These are phyloP conservation scores for Sanderia malayensis DNA, from an alignment of 30 jellyfish, hydroid and myxozoan species.

Conservation along the genomic window DNA sequence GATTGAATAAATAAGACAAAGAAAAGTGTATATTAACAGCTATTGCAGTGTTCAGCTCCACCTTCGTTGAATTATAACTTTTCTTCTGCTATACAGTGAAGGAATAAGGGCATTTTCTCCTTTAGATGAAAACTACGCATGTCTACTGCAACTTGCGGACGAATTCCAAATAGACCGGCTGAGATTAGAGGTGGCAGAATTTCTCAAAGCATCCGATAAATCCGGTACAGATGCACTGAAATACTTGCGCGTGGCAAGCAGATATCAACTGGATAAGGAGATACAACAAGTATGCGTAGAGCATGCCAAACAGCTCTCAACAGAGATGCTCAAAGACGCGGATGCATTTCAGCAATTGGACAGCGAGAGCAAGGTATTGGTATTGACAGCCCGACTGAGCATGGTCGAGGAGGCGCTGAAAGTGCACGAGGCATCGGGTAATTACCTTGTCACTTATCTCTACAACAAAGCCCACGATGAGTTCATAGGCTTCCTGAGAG, in stretches of 20 bases:
- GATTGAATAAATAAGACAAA: no score
- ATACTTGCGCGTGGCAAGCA: conserved; percentile 20
- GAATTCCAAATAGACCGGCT: conserved; percentile 62
- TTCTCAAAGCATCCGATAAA: conserved; percentile 32
- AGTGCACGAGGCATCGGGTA: neutral
- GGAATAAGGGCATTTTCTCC: no score
- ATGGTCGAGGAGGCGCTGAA: conserved; percentile 5
- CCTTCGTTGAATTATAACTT: no score
- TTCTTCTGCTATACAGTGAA: no score
- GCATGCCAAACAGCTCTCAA: conserved; percentile 11
- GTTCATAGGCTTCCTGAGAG: conserved; percentile 11
- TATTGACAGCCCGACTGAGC: conserved; percentile 24
- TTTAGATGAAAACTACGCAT: conserved; percentile 33
- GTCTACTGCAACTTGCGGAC: conserved; percentile 45
- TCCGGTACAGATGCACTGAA: conserved; percentile 35
- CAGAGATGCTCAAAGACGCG: conserved; percentile 4
- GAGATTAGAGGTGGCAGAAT: conserved; percentile 13
- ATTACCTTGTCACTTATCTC: conserved; percentile 23
- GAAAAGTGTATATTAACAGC: no score
- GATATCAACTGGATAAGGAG: conserved; percentile 15
- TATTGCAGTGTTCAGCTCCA: no score
- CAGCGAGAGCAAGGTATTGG: conserved; percentile 9
- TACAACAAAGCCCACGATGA: conserved; percentile 22
- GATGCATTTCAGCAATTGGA: conserved; percentile 17
- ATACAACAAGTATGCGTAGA: conserved; percentile 36